Evolutionary conservation across 2,888 invertebrate species (phyloP), one percentile per base, ranked within the genome.

Genomic region (Dicyrtomina minuta): DNA sequence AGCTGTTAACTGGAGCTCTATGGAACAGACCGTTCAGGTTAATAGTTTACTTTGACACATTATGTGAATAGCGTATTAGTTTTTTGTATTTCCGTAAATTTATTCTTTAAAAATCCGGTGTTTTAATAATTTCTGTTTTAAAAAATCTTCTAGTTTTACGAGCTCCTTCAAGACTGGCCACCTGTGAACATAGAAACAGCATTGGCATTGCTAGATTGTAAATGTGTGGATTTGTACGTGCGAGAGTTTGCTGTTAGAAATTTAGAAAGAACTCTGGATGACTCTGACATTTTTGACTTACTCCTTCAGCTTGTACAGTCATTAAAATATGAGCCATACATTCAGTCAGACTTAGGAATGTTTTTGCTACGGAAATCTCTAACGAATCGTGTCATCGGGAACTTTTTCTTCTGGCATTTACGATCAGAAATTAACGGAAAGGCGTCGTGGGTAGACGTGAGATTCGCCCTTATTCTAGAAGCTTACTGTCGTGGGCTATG

Each of bases 361-460:
- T 85, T 87, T 79, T 80, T 87, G 17, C 78, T 87, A 33, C 81
- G 82, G 71, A 79, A 85, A 72, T 82, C 86, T n/a, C 79, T 87
- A 58, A 79, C 81, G 20, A 86, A 85, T 79, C 83, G 84, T 75
- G 82, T 82, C 46, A 84, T 87, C 74, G 87, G 87, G 1, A 86
- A 86, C 78, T 83, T 83, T 76, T 84, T 87, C 78, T 87, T 87
- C 80, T 87, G 87, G 87, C 83, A 86, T 78, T 80, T 87, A 44
- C 83, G 84, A 71, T 83, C 85, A 12, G 84, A 84, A 77, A 83
- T 85, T 80, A 82, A 83, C 71, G 83, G 78, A 17, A 77, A 84
- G 72, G n/a, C n/a, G n/a, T 79, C 79, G 8, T 77, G 80, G 68
- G 72, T 80, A 27, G 80, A 81, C 33, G 79, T 82, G 0, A 80